Evolutionary conservation across 2,888 invertebrate genomes (phyloP).

Genomic region (Psococerastis gibbosa): DNA sequence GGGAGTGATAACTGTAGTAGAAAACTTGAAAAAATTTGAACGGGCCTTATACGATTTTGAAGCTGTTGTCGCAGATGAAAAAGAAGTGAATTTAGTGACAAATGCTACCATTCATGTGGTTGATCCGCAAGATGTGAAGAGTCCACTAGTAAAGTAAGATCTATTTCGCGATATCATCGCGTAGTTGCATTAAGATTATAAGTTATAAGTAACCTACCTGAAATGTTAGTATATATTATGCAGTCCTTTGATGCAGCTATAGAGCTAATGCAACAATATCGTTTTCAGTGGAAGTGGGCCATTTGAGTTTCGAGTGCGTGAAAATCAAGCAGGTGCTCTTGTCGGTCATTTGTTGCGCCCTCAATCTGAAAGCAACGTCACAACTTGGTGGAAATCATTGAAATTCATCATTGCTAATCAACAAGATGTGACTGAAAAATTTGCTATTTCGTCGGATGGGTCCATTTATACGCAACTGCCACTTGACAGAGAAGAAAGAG

Average conservation of each 20-base stretch:
- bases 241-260: no score
- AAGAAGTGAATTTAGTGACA: conserved; percentile 50
- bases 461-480: conserved; percentile 57
- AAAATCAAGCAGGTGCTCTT: conserved; percentile 51
- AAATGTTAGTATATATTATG: no score
- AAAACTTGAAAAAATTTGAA: conserved; percentile 47
- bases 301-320: conserved; percentile 53
- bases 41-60: conserved; percentile 58
- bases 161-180: conserved; percentile 1
- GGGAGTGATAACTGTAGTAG: conserved; percentile 70
- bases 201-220: background rate
- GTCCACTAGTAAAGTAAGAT: conserved; percentile 38
- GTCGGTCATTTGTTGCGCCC: conserved; percentile 46
- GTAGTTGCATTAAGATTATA: background rate
- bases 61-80: conserved; percentile 51
- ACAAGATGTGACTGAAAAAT: conserved; percentile 59
- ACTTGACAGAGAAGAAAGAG: conserved; percentile 55
- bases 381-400: conserved; percentile 28
- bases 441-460: conserved; percentile 56
- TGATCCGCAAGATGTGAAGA: conserved; percentile 50
- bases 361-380: conserved; percentile 20
- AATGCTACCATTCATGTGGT: conserved; percentile 73
- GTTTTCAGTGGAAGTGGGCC: conserved; percentile 44
- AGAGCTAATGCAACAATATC: no score
- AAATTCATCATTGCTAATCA: conserved; percentile 65